Percentiles rank a stretch among this genome's conserved stretches.
These are phyloP conservation scores for Pseudorectes ferrugineus DNA, from an alignment of 2,113 vertebrate genomes.

Conservation along the genomic window DNA sequence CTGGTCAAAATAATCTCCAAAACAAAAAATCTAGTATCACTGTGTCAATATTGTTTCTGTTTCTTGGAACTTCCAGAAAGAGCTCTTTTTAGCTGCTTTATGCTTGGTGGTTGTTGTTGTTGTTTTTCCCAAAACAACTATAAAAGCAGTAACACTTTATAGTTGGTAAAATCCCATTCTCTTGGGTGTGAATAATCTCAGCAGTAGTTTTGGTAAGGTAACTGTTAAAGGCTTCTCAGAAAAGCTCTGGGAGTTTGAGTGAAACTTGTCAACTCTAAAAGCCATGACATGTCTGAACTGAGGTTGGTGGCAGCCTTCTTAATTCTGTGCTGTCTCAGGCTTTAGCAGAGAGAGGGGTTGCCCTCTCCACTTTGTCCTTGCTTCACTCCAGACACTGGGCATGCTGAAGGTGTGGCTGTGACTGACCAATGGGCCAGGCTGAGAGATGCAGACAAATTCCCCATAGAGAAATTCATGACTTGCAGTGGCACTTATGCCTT, in stretches of 20 bases:
- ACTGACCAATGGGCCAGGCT: background rate
- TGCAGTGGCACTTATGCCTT: background rate
- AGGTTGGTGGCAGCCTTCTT: background rate
- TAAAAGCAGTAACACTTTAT: background rate
- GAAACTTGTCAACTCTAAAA: background rate
- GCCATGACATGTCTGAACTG: fast-evolving
- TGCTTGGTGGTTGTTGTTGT: background rate
- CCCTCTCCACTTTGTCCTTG: background rate
- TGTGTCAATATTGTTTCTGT: background rate
- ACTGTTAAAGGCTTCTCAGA: background rate
- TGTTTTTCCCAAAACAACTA: background rate
- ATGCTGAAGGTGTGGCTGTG: background rate
- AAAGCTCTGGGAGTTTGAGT: background rate
- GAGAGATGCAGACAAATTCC: background rate
- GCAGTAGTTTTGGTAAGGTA: background rate
- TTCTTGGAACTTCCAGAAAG: background rate
- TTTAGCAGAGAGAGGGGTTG: background rate
- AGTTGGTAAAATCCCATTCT: background rate
- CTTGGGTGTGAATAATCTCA: background rate
- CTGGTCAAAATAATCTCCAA: background rate
- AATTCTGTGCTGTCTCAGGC: background rate
- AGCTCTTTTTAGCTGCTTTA: background rate
- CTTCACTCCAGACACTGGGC: fast-evolving
- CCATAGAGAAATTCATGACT: fast-evolving
- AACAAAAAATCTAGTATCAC: background rate